These are phyloP conservation scores for Axea sp. DNA, from an alignment of 2,888 invertebrate species.

Conservation along the genomic window DNA sequence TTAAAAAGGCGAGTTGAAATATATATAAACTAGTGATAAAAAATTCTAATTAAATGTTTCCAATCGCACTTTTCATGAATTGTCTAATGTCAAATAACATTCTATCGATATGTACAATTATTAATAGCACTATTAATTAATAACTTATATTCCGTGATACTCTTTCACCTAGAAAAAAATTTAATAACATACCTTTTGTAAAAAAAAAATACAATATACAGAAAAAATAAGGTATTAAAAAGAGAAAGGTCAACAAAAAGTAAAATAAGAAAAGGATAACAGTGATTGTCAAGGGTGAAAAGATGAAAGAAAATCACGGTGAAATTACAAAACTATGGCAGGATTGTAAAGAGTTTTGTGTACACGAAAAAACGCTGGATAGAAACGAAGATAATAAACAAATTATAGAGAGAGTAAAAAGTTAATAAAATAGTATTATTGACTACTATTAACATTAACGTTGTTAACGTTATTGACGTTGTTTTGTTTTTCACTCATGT, in stretches of 20 bases:
- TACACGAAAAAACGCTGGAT: constrained; percentile 25
- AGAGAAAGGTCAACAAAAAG: constrained; percentile 11
- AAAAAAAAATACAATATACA: neutral
- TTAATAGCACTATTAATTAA: constrained; percentile 43
- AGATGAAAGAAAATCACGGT: constrained; percentile 44
- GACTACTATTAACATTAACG: constrained; percentile 67
- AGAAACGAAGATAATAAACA: constrained; percentile 10
- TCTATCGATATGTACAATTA: constrained; percentile 58
- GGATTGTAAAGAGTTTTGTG: constrained; percentile 52
- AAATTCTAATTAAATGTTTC: constrained; percentile 2
- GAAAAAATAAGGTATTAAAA: neutral
- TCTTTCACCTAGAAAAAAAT: constrained; percentile 25
- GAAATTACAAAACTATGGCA: constrained; percentile 56
- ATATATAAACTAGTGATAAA: constrained; percentile 4
- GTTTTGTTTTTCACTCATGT: constrained; percentile 84
- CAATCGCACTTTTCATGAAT: constrained; percentile 13
- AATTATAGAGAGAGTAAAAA: neutral
- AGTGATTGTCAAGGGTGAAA: constrained; percentile 28
- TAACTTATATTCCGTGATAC: constrained; percentile 26
- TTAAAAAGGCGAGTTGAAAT: constrained; percentile 6
- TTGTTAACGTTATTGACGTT: constrained; percentile 66
- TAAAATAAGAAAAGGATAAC: constrained; percentile 19
- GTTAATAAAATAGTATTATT: constrained; percentile 36
- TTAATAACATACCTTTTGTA: constrained; percentile 3
- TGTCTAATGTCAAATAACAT: constrained; percentile 32